phyloP scores from a whole-genome alignment of 2,797 vertebrate genomes.

The Acipenser transmontanus region DNA sequence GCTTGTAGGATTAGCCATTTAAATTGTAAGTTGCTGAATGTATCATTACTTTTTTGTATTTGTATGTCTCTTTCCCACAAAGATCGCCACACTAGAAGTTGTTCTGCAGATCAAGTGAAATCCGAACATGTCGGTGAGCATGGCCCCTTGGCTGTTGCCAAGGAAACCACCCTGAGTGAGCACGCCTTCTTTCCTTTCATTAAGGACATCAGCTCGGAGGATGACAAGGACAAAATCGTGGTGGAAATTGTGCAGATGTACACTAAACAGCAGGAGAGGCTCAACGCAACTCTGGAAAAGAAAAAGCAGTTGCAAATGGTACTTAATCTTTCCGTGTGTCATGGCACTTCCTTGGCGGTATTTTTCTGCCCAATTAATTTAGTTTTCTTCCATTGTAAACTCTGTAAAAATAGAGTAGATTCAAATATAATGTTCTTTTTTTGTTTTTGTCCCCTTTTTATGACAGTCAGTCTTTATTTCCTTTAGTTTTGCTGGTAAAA shows the following conservation, averaged over 20 bases:
- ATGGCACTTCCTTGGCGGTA: no score
- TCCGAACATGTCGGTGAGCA: constrained; percentile 43
- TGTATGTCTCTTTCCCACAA: constrained; percentile 19
- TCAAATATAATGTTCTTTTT: no score
- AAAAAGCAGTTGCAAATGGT: constrained; percentile 95
- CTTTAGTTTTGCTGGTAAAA: no score
- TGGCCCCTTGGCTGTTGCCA: constrained; percentile 53
- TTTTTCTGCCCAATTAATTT: no score
- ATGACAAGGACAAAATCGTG: constrained; percentile 92
- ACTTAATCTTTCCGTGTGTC: constrained; percentile 26
- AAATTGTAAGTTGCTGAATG: not conserved
- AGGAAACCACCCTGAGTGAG: constrained; percentile 59
- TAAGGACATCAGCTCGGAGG: constrained; percentile 70
- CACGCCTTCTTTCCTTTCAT: constrained; percentile 54
- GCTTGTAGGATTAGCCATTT: not conserved
- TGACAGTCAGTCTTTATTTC: no score
- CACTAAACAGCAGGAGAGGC: constrained; percentile 86
- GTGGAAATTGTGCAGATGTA: constrained; percentile 95
- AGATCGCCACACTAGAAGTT: constrained; percentile 58
- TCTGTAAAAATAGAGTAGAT: no score
- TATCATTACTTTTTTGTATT: not conserved
- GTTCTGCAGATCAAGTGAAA: constrained; percentile 60
- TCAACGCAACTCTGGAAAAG: constrained; percentile 84
- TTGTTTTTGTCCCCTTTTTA: no score
- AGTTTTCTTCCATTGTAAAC: no score